Base-by-base conservation (phyloP, 2,888 invertebrate species). In the Seira ritae region DNA sequence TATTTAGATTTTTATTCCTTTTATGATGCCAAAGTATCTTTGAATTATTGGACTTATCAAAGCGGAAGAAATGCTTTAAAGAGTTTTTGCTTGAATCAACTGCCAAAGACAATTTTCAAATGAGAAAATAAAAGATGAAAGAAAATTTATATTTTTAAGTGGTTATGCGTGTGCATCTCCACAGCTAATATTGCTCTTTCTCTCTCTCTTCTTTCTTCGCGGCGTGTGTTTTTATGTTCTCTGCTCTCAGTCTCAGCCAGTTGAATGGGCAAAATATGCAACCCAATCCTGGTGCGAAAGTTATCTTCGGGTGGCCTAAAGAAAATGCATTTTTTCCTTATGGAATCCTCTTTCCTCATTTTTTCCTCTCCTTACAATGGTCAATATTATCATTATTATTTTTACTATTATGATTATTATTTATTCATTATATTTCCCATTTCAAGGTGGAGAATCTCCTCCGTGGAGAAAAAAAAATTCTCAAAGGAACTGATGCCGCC, bases 351-450 rank as follows among this genome's bases (percentile, higher is more conserved):
- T 74, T 66, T 50, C 24, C 23, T 22, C 31, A 31, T 31, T 31
- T 31, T 31, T 31, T 8, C 42, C 37, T 3, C 67, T 8, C 19
- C 74, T 68, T 20, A 80, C 80, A 80, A 80, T 80, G 80, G 74
- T 73, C 80, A 80, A 80, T 80, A 80, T 80, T 74, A 74, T 80
- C 62, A 80, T 66, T 78, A 70, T 66, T 70, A 67, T 73, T 71
- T n/a, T 70, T 71, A 72, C 68, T 67, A 69, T 72, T 68, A 73
- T 73, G 67, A 73, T 78, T 50, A 78, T 80, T 68, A 73, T 68
- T 55, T 55, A 78, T 78, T 73, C 80, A 73, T 73, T 73, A 72
- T 80, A 68, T n/a, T n/a, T n/a, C n/a, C 73, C 68, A 77, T 24
- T 69, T 55, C 19, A 10, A 70, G 68, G 72, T 55, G 67, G 42